Percentiles rank a stretch among this genome's conserved stretches.
Evolutionary conservation across 2,888 invertebrate genomes (phyloP).

Genomic region (Alsophila aescularia): DNA sequence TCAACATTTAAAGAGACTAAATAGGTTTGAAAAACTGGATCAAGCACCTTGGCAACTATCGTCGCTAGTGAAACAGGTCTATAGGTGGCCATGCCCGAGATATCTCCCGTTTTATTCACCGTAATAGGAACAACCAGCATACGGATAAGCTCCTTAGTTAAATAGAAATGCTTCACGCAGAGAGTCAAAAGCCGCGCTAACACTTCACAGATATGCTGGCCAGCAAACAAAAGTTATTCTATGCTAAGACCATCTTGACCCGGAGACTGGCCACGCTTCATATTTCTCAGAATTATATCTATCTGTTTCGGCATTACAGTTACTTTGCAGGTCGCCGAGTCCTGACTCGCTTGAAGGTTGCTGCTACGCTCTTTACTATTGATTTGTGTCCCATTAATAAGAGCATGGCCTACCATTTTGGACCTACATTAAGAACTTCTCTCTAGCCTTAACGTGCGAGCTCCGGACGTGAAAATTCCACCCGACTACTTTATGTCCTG

Average conservation of each 20-base stretch:
- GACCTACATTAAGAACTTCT: too few relatives aligned
- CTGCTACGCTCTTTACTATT: too few relatives aligned
- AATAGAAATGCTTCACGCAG: slow-evolving; percentile 5
- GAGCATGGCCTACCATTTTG: too few relatives aligned
- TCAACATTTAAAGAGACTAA: too few relatives aligned
- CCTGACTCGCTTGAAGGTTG: too few relatives aligned
- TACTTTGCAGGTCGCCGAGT: background rate
- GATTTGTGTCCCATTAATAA: too few relatives aligned
- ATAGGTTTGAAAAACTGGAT: background rate
- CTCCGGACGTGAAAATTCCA: too few relatives aligned
- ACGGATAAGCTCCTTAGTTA: slow-evolving; percentile 4
- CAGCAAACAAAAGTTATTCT: background rate
- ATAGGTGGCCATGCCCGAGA: slow-evolving; percentile 1
- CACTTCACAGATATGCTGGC: too few relatives aligned
- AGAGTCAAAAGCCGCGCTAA: too few relatives aligned
- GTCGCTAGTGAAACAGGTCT: slow-evolving; percentile 2
- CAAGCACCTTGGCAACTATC: slow-evolving; percentile 11
- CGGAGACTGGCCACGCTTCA: background rate
- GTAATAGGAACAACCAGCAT: slow-evolving; percentile 6
- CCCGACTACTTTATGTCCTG: too few relatives aligned
- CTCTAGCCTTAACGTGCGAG: too few relatives aligned
- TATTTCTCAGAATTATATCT: background rate
- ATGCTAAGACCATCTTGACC: background rate
- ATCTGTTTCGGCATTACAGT: background rate
- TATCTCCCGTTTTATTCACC: too few relatives aligned